These are phyloP conservation scores for Tympanoctomys barrerae DNA, from an alignment of 2,797 vertebrate species.

Conservation along the genomic window DNA sequence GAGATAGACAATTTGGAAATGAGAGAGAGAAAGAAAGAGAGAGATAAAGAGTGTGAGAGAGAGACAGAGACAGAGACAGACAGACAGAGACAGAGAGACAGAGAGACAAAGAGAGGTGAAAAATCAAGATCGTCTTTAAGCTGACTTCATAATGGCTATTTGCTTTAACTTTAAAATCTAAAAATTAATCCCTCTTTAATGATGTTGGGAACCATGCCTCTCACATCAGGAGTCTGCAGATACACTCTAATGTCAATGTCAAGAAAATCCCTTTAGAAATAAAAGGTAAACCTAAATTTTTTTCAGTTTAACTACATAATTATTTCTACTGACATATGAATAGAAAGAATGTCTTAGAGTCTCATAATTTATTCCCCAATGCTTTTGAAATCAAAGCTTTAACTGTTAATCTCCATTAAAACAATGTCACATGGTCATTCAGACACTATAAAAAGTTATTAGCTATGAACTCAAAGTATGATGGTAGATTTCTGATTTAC, in stretches of 20 bases:
- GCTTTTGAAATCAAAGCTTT: conserved; percentile 34
- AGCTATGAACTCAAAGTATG: background rate
- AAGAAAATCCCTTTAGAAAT: conserved; percentile 69
- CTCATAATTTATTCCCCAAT: conserved; percentile 62
- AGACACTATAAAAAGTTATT: background rate
- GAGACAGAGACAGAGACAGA: too few species aligned
- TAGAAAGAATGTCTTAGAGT: background rate
- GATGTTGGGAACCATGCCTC: background rate
- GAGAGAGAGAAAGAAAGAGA: background rate
- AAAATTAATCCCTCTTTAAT: background rate
- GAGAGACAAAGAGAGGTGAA: background rate
- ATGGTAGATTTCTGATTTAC: conserved; percentile 14
- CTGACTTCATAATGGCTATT: background rate
- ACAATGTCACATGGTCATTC: background rate
- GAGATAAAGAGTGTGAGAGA: too few species aligned
- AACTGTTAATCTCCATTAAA: background rate
- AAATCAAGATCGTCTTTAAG: background rate
- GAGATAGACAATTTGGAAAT: background rate
- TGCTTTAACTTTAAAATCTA: background rate
- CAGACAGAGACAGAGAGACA: too few species aligned
- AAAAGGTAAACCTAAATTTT: conserved; percentile 16
- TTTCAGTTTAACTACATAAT: background rate
- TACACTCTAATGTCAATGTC: background rate
- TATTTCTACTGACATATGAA: conserved; percentile 35
- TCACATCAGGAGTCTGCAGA: background rate